Evolutionary conservation across 2,888 invertebrate species (phyloP), one percentile per base, ranked within the genome.

Genomic region (Polydrusus pterygomalis): DNA sequence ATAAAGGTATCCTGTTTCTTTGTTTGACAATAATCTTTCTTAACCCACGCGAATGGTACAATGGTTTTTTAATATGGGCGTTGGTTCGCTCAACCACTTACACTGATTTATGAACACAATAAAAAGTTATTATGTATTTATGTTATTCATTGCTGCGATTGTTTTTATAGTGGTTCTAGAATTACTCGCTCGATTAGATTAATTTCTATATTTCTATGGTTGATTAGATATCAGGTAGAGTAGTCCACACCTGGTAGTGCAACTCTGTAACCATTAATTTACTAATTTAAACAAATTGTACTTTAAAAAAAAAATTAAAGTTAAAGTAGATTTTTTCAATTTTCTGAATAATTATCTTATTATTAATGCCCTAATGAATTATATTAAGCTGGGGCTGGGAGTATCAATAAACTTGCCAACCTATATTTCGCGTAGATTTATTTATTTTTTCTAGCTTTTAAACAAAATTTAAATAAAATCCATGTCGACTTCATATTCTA

Each of bases 41-140:
- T 17, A 20, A 54, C 68, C 68, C 68, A 68, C 68, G 38, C 38
- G 68, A 68, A 56, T 68, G 54, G 54, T 54, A 68, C 40, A 56
- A 43, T 25, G 47, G 34, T 56, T 67, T 65, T 73, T 51, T 43
- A 40, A 63, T 45, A 71, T 71, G 71, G 75, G 75, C 45, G 75
- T 70, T 60, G 75, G 68, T 60, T 34, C 38, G 58, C n/a, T 56
- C 34, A 18, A 47, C 56, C 67, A 63, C 62, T 71, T 71, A 62
- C 58, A 71, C 45, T 75, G 75, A 75, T 75, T 75, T 75, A 75
- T 70, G 47, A 30, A 49, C 49, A 56, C 67, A 62, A 75, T 75
- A 75, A 75, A 75, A 75, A 56, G 64, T 56, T 30, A 70, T 70
- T 75, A 71, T 49, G 71, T 71, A 71, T 75, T 75, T 62, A 67